Evolutionary conservation across 2,797 vertebrate species (phyloP).

Genomic region (Dromococcyx pavoninus): DNA sequence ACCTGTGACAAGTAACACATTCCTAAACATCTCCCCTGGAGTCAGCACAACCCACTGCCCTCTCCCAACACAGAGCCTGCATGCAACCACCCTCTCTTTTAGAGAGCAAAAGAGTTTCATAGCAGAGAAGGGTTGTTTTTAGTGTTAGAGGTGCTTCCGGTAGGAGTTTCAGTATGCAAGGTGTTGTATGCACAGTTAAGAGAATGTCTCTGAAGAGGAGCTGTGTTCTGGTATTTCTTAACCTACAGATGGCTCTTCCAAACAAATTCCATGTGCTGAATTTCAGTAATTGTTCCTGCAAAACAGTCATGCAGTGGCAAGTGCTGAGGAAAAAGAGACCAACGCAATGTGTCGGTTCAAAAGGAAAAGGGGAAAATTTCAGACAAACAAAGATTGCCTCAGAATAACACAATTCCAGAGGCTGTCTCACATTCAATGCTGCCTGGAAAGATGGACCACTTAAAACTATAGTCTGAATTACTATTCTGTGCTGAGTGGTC

Average conservation of each 20-base stretch:
- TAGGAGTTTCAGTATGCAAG: neutral
- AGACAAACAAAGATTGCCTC: neutral
- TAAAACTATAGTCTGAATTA: conserved; percentile 26
- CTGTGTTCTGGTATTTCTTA: neutral
- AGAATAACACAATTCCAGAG: neutral
- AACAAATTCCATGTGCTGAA: neutral
- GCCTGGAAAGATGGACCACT: neutral
- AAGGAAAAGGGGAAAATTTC: neutral
- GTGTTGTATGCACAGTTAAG: neutral
- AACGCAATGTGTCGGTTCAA: neutral
- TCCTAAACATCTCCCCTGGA: neutral
- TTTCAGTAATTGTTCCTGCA: neutral
- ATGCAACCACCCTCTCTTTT: neutral
- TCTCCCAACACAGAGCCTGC: neutral
- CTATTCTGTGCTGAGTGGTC: neutral
- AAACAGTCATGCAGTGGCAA: neutral
- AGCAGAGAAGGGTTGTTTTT: neutral
- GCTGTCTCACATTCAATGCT: neutral
- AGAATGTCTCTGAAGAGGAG: neutral
- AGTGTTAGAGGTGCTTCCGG: neutral
- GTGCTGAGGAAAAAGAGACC: neutral
- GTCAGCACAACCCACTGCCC: neutral
- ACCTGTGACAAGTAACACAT: neutral
- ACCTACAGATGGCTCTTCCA: neutral
- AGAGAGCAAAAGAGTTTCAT: neutral